Evolutionary conservation across 2,113 vertebrate species (phyloP).

Genomic region (Gobius niger): DNA sequence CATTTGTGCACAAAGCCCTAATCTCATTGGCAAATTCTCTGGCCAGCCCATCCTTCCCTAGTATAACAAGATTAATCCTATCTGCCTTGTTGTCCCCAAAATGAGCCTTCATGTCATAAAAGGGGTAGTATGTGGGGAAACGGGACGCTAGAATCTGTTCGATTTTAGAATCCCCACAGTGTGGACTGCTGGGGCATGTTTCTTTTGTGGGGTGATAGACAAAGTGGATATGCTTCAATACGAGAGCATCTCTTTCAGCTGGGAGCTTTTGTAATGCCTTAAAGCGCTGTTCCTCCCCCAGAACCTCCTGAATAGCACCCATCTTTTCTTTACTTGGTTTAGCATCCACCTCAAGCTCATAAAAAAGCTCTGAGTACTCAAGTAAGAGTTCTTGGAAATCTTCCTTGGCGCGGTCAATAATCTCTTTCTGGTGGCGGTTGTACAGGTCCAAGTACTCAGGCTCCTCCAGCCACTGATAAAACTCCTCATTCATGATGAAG

Average conservation of each 20-base stretch:
- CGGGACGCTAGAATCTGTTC: conserved; percentile 86
- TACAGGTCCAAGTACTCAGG: conserved; percentile 92
- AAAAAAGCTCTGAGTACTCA: conserved; percentile 97
- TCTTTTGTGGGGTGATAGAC: conserved; percentile 98
- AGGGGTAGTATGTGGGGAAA: conserved; percentile 82
- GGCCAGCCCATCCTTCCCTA: conserved; percentile 95
- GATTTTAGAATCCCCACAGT: conserved; percentile 87
- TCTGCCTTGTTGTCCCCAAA: conserved; percentile 81
- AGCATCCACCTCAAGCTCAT: conserved; percentile 95
- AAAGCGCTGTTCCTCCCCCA: conserved; percentile 93
- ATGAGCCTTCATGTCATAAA: conserved; percentile 81
- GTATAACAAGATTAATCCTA: conserved; percentile 91
- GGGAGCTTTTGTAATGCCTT: conserved; percentile 93
- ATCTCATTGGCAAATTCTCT: conserved; percentile 96
- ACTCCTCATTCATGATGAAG: conserved; percentile 98
- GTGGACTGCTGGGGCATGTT: conserved; percentile 88
- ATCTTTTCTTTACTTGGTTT: conserved; percentile 99
- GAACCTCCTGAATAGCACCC: conserved; percentile 95
- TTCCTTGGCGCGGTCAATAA: conserved; percentile 96
- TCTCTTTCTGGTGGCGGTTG: conserved; percentile 91
- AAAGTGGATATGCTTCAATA: conserved; percentile 97
- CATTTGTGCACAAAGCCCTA: conserved; percentile 92
- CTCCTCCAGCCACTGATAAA: conserved; percentile 96
- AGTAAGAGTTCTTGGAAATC: conserved; percentile 95
- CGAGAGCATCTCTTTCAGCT: conserved; percentile 92